These are phyloP conservation scores for Galeruca laticollis DNA, from an alignment of 2,888 invertebrate species.

Conservation along the genomic window DNA sequence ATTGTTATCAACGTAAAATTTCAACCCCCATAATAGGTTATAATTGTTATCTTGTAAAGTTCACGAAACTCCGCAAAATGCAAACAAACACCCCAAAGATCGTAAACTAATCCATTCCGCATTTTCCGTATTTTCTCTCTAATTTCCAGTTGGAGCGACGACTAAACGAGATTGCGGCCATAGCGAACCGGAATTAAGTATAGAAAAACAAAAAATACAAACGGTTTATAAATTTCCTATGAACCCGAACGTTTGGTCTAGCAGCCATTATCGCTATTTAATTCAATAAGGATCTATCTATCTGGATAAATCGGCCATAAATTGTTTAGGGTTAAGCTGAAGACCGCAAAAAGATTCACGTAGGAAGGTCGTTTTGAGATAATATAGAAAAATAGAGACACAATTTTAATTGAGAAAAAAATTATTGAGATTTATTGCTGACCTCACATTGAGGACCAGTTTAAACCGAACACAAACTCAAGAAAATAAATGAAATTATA, in stretches of 20 bases:
- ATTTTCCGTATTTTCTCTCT: slow-evolving; percentile 26
- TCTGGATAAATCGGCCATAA: slow-evolving; percentile 64
- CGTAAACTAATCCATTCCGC: slow-evolving; percentile 29
- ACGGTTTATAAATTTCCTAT: slow-evolving; percentile 55
- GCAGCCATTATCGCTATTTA: slow-evolving; percentile 63
- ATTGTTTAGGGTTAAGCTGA: slow-evolving; percentile 62
- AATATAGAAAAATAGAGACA: not conserved
- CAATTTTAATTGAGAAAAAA: not conserved
- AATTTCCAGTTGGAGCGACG: slow-evolving; percentile 31
- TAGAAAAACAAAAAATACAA: slow-evolving; percentile 50
- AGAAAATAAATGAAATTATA: no score
- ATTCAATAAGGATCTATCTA: slow-evolving; percentile 65
- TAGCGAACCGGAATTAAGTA: slow-evolving; percentile 42
- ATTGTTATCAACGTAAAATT: no score
- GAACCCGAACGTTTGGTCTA: slow-evolving; percentile 50
- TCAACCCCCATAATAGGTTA: no score
- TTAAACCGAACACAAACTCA: no score
- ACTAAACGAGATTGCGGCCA: slow-evolving; percentile 31
- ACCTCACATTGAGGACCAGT: no score
- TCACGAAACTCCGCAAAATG: no score
- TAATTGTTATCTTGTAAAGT: no score
- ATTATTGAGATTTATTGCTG: not conserved
- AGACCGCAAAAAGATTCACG: slow-evolving; percentile 42
- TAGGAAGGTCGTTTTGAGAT: slow-evolving; percentile 20
- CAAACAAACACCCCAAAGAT: slow-evolving; percentile 21